Base-by-base conservation (phyloP, 2,888 invertebrate species). In the Eupeodes latifasciatus region DNA sequence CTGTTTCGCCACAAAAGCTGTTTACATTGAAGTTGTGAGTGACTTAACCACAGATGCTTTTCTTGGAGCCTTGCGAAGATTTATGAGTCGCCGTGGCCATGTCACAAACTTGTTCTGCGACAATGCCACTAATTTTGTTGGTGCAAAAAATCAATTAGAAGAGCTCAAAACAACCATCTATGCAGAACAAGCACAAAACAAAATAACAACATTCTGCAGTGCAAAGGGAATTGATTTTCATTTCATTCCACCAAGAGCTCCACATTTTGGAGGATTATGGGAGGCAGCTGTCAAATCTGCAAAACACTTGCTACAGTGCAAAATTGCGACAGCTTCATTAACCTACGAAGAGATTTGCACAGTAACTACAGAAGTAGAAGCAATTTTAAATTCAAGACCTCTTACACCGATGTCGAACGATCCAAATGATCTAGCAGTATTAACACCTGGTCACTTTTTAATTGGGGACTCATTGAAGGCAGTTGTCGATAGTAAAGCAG, bases 231-330 rank as follows among this genome's bases (percentile, higher is more conserved):
- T 40, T 9, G 40, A 40, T 9, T 40, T 40, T 40, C 3, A 40
- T 40, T 40, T 40, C 40, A 40, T 40, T 9, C 40, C 40, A 1
- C 9, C 40, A 40, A 4, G 40, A 7, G 40, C 6, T 40, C 40
- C 40, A 6, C 57, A 77, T 67, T 66, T 66, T n/a, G 75, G 75
- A 14, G 53, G 62, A 36, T 64, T 64, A 75, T 75, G 74, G 74
- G 77, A 69, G 69, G 78, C 67, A 47, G 69, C 78, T 6, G 59
- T 69, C 10, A 69, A 78, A 51, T 57, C 12, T 34, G 57, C 34
- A 57, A 57, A 57, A 12, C 57, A 57, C 6, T 57, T 57, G n/a
- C 51, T 51, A 51, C 27, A 57, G 5, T 57, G 51, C 5, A 51
- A 57, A 57, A 27, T 27, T 27, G 27, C 27, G 27, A 27, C 27